Base-by-base conservation (phyloP, 2,113 vertebrate species). In the Sapayoa aenigma region DNA sequence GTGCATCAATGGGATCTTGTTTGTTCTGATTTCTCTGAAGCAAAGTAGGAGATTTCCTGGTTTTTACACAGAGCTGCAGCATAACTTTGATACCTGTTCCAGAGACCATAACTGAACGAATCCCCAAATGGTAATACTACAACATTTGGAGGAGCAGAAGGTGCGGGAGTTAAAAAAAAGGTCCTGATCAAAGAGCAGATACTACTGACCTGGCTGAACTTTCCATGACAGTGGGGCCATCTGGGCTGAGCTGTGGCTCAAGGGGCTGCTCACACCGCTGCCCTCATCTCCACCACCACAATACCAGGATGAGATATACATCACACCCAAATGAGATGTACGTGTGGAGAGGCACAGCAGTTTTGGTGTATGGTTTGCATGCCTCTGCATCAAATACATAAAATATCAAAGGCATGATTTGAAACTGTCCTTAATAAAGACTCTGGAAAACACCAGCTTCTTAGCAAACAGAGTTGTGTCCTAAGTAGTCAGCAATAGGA, bases 381-480 rank as follows among this genome's bases (percentile, higher is more conserved):
- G 17, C 15, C 37, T 81, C 50, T 0, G 1, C 27, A 41, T 52
- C 46, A 68, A 83, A 91, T 11, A 58, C 17, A 42, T 79, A 90
- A 88, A 82, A 69, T 3, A 5, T 28, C 49, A 55, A 87, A 84
- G 37, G 23, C 37, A 50, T n/a, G 4, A 81, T 77, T 81, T 78
- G 35, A 84, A 94, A 59, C 39, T 62, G 69, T 37, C 73, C 56
- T 49, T 68, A 92, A 73, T 82, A 91, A 82, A 75, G 56, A 65
- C 37, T 72, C 71, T 31, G 53, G 68, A 92, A 92, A 87, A 87
- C 63, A 65, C 65, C 62, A 53, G 37, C 88, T 93, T 96, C 68
- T 84, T 86, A 92, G 91, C 75, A 96, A 96, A 91, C 66, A 90
- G 88, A 76, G 83, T 84, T 95, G 52, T 81, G 92, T 58, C 93